Conservation (phyloP, 2,888 invertebrate species). For the Pachycephus smyrnensis region DNA sequence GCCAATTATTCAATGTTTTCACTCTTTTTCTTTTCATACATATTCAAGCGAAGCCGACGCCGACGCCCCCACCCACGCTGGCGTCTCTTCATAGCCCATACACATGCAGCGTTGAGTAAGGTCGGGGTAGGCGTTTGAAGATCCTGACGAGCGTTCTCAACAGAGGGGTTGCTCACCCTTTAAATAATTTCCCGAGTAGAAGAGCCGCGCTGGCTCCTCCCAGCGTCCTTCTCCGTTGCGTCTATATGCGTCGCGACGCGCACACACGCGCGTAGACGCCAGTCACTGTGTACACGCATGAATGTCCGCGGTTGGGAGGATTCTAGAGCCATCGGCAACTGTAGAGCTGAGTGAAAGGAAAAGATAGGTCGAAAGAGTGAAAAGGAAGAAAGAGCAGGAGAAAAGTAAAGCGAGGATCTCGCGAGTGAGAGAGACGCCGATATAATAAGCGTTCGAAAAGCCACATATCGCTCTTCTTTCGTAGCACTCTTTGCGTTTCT, state of each 20-base stretch:
- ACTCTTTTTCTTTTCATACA: constrained; percentile 13
- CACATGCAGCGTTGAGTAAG: constrained; percentile 44
- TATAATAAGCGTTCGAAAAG: too few species aligned
- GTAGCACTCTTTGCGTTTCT: too few species aligned
- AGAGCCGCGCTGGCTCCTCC: not conserved
- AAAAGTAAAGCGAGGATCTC: too few species aligned
- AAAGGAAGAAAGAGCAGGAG: too few species aligned
- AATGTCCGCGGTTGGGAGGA: not conserved
- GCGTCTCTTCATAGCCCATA: constrained; percentile 23
- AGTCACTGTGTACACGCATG: not conserved
- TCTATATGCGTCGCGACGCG: not conserved
- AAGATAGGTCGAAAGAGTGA: too few species aligned
- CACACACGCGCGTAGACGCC: not conserved
- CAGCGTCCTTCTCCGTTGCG: not conserved
- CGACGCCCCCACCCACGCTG: not conserved
- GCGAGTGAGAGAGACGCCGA: too few species aligned
- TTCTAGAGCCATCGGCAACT: not conserved
- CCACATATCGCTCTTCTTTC: too few species aligned
- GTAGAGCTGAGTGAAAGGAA: not conserved
- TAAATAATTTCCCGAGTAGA: not conserved
- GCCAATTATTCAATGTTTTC: constrained; percentile 33
- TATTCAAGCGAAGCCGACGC: constrained; percentile 10
- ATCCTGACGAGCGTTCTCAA: constrained; percentile 16
- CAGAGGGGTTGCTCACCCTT: constrained; percentile 22
- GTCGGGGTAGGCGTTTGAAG: constrained; percentile 36